Conservation (phyloP, 2,113 vertebrate species). For the Cyanoramphus novaezelandiae region DNA sequence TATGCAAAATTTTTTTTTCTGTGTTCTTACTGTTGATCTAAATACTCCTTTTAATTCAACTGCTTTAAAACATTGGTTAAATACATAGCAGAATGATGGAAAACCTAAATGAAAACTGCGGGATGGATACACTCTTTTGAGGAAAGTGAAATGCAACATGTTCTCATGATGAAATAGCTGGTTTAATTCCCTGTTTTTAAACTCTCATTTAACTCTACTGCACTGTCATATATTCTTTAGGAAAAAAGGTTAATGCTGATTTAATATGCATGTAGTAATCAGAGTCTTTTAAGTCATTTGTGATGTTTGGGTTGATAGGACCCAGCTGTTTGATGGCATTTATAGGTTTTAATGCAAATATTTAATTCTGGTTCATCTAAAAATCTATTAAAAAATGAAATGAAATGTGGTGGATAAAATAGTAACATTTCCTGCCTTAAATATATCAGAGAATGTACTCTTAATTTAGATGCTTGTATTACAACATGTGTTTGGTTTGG, state of each 20-base stretch:
- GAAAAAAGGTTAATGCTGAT: constrained; percentile 41
- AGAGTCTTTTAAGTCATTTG: not conserved
- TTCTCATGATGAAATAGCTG: not conserved
- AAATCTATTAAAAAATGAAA: not conserved
- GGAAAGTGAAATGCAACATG: not conserved
- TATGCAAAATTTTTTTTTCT: not conserved
- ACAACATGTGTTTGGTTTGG: not conserved
- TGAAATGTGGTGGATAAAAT: not conserved
- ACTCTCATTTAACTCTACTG: not conserved
- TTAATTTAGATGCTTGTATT: not conserved
- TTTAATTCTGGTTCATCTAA: constrained; percentile 19
- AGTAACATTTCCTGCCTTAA: not conserved
- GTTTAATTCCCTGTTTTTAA: constrained; percentile 16
- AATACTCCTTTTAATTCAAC: not conserved
- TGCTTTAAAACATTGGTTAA: not conserved
- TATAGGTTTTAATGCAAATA: constrained; percentile 47
- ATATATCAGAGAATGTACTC: not conserved
- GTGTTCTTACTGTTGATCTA: not conserved
- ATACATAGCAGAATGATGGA: not conserved
- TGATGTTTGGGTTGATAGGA: constrained; percentile 11
- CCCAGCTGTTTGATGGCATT: constrained; percentile 4
- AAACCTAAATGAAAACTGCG: not conserved
- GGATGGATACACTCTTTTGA: not conserved
- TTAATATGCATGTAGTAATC: constrained; percentile 34
- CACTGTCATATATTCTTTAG: not conserved